Base-by-base conservation (phyloP, 2,113 vertebrate species). In the Paratilapia polleni region DNA sequence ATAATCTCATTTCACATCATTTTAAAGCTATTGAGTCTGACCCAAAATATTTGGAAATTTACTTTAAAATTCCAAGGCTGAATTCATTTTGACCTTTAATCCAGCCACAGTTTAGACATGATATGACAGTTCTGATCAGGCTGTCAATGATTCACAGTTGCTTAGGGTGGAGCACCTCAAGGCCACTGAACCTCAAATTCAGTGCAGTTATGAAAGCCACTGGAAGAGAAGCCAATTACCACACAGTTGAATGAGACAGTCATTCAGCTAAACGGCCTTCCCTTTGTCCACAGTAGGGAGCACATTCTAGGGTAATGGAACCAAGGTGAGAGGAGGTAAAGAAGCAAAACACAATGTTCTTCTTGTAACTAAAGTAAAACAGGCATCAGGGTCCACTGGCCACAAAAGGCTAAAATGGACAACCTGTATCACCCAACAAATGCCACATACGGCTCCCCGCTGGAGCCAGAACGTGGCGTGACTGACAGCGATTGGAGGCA, bases 131-230 rank as follows among this genome's bases (percentile, higher is more conserved):
- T 77, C 62, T 26, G 70, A 80, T 77, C 77, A 77, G 24, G 2
- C 73, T 59, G 81, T 90, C 62, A 89, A 81, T 90, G 78, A 82
- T 88, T 93, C 78, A 92, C 84, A 60, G 59, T 78, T 47, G 57
- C 70, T 82, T 41, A 38, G 64, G 87, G 57, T 60, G 19, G 41
- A 82, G 74, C n/a, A 28, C 57, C 64, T 78, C 66, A 56, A 82
- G 84, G 81, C 74, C 81, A 83, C 2, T 68, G 68, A 82, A 47
- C 17, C 60, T 89, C 36, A 60, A 80, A 85, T 85, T 76, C 56
- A 61, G 54, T n/a, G 47, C 66, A 26, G 78, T 82, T 70, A 88
- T 80, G 70, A 81, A 84, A 79, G 81, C 77, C 57, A 73, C 66
- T 1, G 43, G 56, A 31, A 77, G 75, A 61, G 63, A 60, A 76